These are phyloP conservation scores for Hydroisotoma schaefferi DNA, from an alignment of 2,888 invertebrate species.

Conservation along the genomic window DNA sequence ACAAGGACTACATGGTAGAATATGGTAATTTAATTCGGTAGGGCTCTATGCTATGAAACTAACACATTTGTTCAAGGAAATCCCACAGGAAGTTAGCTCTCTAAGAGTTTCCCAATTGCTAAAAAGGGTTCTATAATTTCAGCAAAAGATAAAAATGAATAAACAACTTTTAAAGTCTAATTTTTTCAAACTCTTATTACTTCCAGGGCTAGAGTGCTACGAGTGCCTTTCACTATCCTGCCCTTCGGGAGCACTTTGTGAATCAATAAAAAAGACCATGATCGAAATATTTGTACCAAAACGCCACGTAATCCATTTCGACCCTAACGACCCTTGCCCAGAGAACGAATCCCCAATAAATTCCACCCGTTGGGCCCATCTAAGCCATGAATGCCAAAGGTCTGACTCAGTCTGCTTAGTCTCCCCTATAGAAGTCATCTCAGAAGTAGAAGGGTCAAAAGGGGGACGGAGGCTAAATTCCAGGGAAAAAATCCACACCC, in stretches of 20 bases:
- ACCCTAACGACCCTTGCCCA: constrained; percentile 41
- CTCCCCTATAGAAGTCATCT: constrained; percentile 41
- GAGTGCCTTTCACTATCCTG: constrained; percentile 46
- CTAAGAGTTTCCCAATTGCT: no score
- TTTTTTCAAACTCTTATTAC: neutral
- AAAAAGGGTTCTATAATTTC: no score
- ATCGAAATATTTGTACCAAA: constrained; percentile 41
- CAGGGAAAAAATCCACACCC: constrained; percentile 23
- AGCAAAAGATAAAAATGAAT: neutral
- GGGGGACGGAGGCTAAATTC: constrained; percentile 30
- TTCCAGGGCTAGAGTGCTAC: constrained; percentile 42
- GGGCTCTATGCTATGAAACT: no score
- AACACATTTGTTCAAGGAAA: no score
- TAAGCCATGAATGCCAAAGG: constrained; percentile 18
- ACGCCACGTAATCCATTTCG: constrained; percentile 44
- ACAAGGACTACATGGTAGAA: no score
- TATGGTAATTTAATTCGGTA: no score
- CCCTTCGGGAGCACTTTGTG: constrained; percentile 40
- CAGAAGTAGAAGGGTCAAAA: constrained; percentile 37
- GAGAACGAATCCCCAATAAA: constrained; percentile 28
- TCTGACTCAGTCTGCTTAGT: constrained; percentile 45
- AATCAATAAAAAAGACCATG: constrained; percentile 42
- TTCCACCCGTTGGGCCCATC: constrained; percentile 27
- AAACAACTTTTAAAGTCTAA: neutral
- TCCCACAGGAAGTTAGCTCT: no score